These are phyloP conservation scores for Ageneiosus marmoratus DNA, from an alignment of 2,113 vertebrate species.

Conservation along the genomic window DNA sequence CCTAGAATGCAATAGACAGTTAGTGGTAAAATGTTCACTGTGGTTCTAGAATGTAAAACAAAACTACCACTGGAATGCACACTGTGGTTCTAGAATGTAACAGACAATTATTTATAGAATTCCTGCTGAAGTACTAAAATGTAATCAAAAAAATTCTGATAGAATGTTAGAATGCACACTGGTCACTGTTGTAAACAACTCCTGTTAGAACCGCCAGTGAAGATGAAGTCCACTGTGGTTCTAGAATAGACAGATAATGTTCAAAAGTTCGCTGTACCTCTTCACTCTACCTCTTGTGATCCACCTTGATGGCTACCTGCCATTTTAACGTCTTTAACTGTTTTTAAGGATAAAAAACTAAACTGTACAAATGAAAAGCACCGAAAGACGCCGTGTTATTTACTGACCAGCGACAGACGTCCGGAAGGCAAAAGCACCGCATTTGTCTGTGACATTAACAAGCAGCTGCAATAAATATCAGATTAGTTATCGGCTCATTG, in stretches of 20 bases:
- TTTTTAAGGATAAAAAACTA: not conserved
- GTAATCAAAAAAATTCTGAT: no score
- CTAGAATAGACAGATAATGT: not conserved
- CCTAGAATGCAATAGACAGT: no score
- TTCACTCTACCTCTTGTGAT: not conserved
- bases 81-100: not conserved
- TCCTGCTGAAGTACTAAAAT: no score
- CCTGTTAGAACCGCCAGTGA: not conserved
- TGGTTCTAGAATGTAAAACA: not conserved
- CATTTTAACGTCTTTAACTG: not conserved
- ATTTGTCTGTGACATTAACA: conserved; percentile 52
- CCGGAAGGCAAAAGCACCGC: conserved; percentile 10
- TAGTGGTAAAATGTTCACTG: no score
- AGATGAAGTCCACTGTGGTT: not conserved
- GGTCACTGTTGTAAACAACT: not conserved
- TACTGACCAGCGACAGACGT: not conserved
- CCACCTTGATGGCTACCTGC: not conserved
- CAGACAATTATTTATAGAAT: not conserved
- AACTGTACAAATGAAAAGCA: not conserved
- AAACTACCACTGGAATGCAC: not conserved
- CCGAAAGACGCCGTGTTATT: not conserved
- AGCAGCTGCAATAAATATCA: conserved; percentile 36
- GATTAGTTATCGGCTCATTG: conserved; percentile 22
- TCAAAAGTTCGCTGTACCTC: not conserved
- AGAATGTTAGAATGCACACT: not conserved